A percentile compares a stretch with the other conserved stretches of the same genome.
Conservation (phyloP, 2,797 vertebrate species). For the Leptoclinus maculatus region DNA sequence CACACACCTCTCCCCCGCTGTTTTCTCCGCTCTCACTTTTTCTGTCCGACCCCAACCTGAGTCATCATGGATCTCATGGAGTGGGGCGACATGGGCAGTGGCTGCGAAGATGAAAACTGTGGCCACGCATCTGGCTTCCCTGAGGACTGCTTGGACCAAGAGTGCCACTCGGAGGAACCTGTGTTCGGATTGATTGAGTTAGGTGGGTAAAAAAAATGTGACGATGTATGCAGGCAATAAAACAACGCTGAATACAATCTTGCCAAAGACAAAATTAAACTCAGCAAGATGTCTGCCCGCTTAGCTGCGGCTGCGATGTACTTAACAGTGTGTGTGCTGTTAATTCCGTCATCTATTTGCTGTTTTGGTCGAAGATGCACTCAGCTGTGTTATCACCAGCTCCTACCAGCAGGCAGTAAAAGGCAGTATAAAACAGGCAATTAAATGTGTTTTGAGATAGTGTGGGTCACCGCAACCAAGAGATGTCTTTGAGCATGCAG, state of each 20-base stretch:
- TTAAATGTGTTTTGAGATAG: not conserved
- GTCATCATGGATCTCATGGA: conserved; percentile 55
- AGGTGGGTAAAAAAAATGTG: conserved; percentile 53
- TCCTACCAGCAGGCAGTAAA: not conserved
- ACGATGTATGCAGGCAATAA: not conserved
- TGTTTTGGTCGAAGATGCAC: too few relatives aligned
- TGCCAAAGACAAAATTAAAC: not conserved
- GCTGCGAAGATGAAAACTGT: conserved; percentile 67
- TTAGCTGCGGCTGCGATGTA: not conserved
- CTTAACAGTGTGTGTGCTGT: not conserved
- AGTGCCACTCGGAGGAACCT: conserved; percentile 62
- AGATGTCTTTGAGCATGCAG: not conserved
- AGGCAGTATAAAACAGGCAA: not conserved
- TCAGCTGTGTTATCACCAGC: too few relatives aligned
- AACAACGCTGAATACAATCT: not conserved
- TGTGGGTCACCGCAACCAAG: not conserved
- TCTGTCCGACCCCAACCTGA: not conserved
- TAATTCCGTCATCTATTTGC: too few relatives aligned
- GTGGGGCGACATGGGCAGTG: conserved; percentile 33
- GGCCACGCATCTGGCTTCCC: conserved; percentile 28
- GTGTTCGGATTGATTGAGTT: conserved; percentile 71
- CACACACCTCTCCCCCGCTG: conserved; percentile 24
- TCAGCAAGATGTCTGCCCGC: too few relatives aligned
- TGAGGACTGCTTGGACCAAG: conserved; percentile 57
- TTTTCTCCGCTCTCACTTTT: not conserved